Conservation (phyloP, 1,140 invertebrate genomes). For the Hylaeus anthracinus region DNA sequence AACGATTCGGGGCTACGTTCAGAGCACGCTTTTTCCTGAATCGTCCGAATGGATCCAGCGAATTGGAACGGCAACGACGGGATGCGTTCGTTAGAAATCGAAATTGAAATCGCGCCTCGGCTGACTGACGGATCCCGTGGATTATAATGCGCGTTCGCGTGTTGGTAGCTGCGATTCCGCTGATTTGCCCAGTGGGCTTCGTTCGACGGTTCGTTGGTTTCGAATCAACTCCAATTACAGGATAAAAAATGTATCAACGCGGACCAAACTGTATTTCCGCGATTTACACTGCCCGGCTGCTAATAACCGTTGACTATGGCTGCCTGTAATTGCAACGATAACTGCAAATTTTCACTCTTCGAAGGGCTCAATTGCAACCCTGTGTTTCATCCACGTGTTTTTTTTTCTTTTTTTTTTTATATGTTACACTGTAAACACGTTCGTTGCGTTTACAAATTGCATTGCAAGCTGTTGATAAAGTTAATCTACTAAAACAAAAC, state of each 20-base stretch:
- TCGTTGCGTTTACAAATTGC: background rate
- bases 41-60: background rate
- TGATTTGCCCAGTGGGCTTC: slow-evolving; percentile 25
- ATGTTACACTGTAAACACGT: background rate
- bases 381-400: background rate
- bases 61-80: background rate
- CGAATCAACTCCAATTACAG: slow-evolving; percentile 33
- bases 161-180: slow-evolving; percentile 29
- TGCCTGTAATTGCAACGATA: slow-evolving; percentile 12
- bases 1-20: background rate
- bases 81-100: background rate
- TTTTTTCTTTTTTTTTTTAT: background rate
- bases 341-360: background rate
- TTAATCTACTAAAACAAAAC: too few relatives aligned
- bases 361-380: background rate
- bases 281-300: slow-evolving; percentile 8
- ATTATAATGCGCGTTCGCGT: slow-evolving; percentile 31
- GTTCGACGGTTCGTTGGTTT: slow-evolving; percentile 18
- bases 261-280: background rate
- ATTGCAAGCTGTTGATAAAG: too few relatives aligned
- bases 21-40: background rate
- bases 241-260: slow-evolving; percentile 24
- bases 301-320: slow-evolving; percentile 8
- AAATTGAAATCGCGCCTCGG: slow-evolving; percentile 14
- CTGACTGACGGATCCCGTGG: background rate